phyloP scores from a whole-genome alignment of 2,888 invertebrate species.

The Julus scandinavius region DNA sequence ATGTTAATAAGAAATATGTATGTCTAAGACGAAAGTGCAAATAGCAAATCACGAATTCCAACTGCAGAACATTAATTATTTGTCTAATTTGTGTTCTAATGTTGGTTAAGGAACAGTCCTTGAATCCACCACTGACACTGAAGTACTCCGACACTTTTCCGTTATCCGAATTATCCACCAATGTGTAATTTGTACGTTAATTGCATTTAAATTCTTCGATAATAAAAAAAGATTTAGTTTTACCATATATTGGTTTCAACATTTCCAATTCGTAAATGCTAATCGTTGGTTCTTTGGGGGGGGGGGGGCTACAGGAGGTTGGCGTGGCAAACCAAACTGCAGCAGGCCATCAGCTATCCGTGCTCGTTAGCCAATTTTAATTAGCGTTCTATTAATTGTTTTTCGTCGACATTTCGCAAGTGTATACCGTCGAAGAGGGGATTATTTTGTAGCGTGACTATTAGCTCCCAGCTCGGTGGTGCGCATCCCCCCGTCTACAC shows the following conservation, averaged over 20 bases:
- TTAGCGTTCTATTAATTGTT: slow-evolving; percentile 39
- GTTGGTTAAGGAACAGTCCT: too few relatives aligned
- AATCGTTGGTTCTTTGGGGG: not conserved
- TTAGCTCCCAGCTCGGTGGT: slow-evolving; percentile 31
- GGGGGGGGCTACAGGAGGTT: not conserved
- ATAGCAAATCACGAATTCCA: too few relatives aligned
- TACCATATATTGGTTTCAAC: not conserved
- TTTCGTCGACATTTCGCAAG: not conserved
- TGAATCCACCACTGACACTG: too few relatives aligned
- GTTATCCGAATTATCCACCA: too few relatives aligned
- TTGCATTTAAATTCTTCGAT: too few relatives aligned
- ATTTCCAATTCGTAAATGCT: not conserved
- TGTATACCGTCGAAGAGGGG: not conserved
- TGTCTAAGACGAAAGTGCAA: too few relatives aligned
- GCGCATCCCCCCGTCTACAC: slow-evolving; percentile 4
- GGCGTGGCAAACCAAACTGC: not conserved
- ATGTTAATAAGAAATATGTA: too few relatives aligned
- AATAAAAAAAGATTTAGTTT: too few relatives aligned
- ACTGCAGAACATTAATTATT: too few relatives aligned
- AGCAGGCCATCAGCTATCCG: not conserved
- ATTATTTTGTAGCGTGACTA: slow-evolving; percentile 26
- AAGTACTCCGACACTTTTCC: too few relatives aligned
- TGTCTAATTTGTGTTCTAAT: too few relatives aligned
- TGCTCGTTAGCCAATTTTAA: slow-evolving; percentile 8
- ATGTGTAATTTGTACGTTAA: too few relatives aligned